These are phyloP conservation scores for Euplexia lucipara DNA, from an alignment of 2,888 invertebrate genomes.

Conservation along the genomic window DNA sequence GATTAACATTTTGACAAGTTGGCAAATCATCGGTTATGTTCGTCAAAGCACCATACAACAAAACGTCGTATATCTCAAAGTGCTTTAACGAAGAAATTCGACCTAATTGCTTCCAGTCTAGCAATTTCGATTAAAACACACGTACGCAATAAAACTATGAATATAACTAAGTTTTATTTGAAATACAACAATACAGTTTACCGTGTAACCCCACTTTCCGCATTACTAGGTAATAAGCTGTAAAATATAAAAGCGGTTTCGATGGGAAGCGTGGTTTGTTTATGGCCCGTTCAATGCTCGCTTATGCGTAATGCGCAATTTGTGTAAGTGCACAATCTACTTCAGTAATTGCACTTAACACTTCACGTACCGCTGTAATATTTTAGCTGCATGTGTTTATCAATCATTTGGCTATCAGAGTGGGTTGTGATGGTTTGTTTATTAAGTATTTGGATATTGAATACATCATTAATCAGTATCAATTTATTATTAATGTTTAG, in stretches of 20 bases:
- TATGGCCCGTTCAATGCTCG: conserved; percentile 24
- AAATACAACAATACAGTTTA: conserved; percentile 13
- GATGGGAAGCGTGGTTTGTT: conserved; percentile 36
- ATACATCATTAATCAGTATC: not conserved
- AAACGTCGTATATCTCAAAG: no score
- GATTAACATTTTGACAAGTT: no score
- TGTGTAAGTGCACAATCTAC: conserved; percentile 57
- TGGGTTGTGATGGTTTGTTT: not conserved
- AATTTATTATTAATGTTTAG: no score
- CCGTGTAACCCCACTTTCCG: not conserved
- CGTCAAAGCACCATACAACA: no score
- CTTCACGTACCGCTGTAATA: conserved; percentile 18
- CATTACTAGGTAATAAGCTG: conserved; percentile 38
- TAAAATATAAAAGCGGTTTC: conserved; percentile 38
- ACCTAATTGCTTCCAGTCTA: not conserved
- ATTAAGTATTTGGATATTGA: not conserved
- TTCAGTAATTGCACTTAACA: conserved; percentile 45
- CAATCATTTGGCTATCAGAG: conserved; percentile 16
- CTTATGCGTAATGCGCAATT: conserved; percentile 51
- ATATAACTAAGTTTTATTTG: not conserved
- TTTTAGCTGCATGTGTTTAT: conserved; percentile 22
- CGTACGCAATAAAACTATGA: not conserved
- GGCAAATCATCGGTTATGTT: no score
- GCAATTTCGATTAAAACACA: not conserved
- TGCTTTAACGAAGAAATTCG: no score